Percentiles rank a stretch among this genome's conserved stretches.
These are phyloP conservation scores for Mandrillus leucophaeus DNA, from an alignment of 2,113 vertebrate genomes.

Conservation along the genomic window DNA sequence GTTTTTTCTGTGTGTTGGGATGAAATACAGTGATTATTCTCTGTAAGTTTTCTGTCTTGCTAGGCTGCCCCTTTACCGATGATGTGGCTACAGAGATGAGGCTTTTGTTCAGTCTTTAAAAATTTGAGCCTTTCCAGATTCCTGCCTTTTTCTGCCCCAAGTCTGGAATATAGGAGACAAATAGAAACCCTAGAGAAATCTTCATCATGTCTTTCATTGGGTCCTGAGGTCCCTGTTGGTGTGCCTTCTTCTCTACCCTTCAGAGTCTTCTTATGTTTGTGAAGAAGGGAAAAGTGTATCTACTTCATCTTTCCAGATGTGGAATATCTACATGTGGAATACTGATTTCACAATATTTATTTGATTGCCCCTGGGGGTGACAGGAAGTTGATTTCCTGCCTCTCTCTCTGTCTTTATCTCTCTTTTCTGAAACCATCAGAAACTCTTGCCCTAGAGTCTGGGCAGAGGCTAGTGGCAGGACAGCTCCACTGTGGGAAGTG, in stretches of 20 bases:
- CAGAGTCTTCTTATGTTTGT: neutral
- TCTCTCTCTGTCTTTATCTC: neutral
- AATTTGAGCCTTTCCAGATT: neutral
- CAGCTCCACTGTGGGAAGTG: neutral
- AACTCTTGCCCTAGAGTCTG: neutral
- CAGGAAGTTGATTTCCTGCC: neutral
- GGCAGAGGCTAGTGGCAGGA: neutral
- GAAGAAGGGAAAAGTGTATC: neutral
- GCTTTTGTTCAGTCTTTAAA: neutral
- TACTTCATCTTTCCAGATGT: neutral
- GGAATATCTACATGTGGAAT: neutral
- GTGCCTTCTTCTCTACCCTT: neutral
- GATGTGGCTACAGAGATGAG: neutral
- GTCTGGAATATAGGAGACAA: neutral
- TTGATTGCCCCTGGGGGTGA: neutral
- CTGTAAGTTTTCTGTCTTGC: neutral
- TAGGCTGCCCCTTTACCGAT: neutral
- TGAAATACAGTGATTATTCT: neutral
- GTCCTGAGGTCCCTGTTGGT: neutral
- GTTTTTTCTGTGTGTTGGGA: neutral
- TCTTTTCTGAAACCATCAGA: neutral
- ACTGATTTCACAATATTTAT: neutral
- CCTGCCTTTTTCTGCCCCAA: neutral
- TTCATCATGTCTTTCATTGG: neutral
- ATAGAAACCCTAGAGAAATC: neutral